Percentiles rank a stretch among this genome's conserved stretches.
These are phyloP conservation scores for Struthidea cinerea DNA, from an alignment of 2,113 vertebrate genomes.

Conservation along the genomic window DNA sequence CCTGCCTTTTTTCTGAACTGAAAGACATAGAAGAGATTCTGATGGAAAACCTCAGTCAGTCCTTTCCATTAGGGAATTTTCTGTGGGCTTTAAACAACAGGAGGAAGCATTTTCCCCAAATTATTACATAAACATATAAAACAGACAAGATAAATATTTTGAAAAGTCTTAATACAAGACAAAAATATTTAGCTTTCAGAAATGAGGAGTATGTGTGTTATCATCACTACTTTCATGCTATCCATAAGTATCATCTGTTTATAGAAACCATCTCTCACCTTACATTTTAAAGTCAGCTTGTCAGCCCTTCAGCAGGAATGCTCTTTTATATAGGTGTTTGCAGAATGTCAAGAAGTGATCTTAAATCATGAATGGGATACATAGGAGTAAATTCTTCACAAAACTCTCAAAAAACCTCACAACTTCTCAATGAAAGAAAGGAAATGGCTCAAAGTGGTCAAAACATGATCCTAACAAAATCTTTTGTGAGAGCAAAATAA, in stretches of 20 bases:
- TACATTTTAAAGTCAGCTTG: neutral
- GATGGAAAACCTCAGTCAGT: neutral
- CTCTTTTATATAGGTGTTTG: neutral
- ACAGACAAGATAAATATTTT: constrained; percentile 34
- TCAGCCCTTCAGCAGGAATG: neutral
- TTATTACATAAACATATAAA: neutral
- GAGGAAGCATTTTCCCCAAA: neutral
- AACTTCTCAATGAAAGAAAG: neutral
- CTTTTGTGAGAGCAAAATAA: neutral
- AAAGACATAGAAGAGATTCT: neutral
- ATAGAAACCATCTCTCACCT: neutral
- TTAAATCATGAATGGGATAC: neutral
- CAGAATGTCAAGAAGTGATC: neutral
- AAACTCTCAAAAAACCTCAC: neutral
- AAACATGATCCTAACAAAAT: neutral
- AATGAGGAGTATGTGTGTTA: neutral
- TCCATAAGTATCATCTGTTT: neutral
- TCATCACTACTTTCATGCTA: neutral
- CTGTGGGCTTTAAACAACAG: neutral
- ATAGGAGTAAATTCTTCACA: neutral
- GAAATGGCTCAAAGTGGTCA: neutral
- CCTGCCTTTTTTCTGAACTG: neutral
- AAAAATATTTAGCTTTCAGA: neutral
- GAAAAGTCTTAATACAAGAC: neutral
- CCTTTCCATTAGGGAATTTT: neutral